Evolutionary conservation across 1,140 invertebrate species (phyloP).

Genomic region (Drosophila sulfurigaster): DNA sequence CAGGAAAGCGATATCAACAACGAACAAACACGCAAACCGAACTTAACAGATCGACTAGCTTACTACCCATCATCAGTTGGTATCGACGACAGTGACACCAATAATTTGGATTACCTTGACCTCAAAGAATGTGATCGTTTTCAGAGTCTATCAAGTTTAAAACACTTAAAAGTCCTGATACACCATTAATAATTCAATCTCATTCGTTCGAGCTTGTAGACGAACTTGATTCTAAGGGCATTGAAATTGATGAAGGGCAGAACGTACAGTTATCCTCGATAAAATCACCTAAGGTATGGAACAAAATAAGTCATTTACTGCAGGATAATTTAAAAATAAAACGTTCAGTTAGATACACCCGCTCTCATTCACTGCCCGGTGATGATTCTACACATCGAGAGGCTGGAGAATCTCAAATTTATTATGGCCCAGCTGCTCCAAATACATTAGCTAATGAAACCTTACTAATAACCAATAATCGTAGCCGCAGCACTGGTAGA

Average conservation of each 20-base stretch:
- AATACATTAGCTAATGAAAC: conserved; percentile 53
- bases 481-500: not conserved
- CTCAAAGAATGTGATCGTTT: conserved; percentile 16
- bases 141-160: not conserved
- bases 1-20: conserved; percentile 49
- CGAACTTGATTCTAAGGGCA: not conserved
- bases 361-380: conserved; percentile 92
- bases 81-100: conserved; percentile 64
- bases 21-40: conserved; percentile 41
- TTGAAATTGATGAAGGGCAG: not conserved
- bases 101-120: conserved; percentile 63
- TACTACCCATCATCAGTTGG: conserved; percentile 76
- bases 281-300: conserved; percentile 84
- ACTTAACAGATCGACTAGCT: conserved; percentile 71
- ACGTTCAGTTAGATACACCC: conserved; percentile 88
- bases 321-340: conserved; percentile 90
- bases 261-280: not conserved
- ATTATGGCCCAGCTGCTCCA: conserved; percentile 14
- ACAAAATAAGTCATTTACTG: conserved; percentile 88
- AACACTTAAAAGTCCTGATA: not conserved
- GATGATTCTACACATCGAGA: conserved; percentile 86
- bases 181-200: not conserved
- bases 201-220: not conserved
- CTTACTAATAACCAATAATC: not conserved
- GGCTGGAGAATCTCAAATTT: not conserved